phyloP scores from a whole-genome alignment of 2,888 invertebrate species.

The Bombyx huttoni region DNA sequence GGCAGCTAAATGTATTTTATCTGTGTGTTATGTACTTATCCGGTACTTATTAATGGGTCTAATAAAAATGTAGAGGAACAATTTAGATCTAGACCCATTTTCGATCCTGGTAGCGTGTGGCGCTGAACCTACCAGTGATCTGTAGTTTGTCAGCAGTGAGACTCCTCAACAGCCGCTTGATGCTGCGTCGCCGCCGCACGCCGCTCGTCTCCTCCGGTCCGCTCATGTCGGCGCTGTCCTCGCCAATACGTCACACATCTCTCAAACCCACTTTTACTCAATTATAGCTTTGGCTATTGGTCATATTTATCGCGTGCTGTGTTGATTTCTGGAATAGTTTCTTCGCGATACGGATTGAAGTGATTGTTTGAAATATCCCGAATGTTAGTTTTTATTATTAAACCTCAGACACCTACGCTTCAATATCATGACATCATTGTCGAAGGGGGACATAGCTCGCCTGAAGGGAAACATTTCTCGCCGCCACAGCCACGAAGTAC shows the following conservation, averaged over 20 bases:
- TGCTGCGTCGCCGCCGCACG: conserved; percentile 61
- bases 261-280: not conserved
- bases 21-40: too few species aligned
- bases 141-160: conserved; percentile 62
- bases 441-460: too few species aligned
- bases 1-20: too few species aligned
- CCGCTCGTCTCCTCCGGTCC: conserved; percentile 40
- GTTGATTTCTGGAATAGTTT: not conserved
- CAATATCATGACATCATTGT: too few species aligned
- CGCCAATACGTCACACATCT: conserved; percentile 7
- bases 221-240: conserved; percentile 29
- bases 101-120: not conserved
- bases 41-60: too few species aligned
- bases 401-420: too few species aligned
- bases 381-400: too few species aligned
- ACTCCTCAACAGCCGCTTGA: conserved; percentile 62
- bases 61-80: too few species aligned
- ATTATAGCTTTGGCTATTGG: not conserved
- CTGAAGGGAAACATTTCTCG: too few species aligned
- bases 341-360: too few species aligned
- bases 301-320: not conserved
- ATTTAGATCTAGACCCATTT: not conserved
- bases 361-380: too few species aligned
- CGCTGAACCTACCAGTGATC: not conserved
- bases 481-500: too few species aligned